These are phyloP conservation scores for Myotis vivesi DNA, from an alignment of 2,797 vertebrate genomes.

Conservation along the genomic window DNA sequence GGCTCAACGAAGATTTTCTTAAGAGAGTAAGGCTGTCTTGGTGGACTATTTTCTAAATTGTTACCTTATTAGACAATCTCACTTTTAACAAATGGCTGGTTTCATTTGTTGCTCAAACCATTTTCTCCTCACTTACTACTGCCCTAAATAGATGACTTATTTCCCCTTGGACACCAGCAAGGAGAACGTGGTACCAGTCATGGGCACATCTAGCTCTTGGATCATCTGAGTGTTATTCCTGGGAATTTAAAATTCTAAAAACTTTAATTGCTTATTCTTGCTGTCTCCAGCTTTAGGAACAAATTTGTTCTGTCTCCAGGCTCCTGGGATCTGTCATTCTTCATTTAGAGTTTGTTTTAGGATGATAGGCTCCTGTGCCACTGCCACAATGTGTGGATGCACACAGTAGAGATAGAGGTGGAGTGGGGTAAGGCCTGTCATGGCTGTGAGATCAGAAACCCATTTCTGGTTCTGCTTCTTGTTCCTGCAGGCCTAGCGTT, in stretches of 20 bases:
- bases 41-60: neutral
- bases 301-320: neutral
- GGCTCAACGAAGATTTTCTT: neutral
- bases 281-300: neutral
- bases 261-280: neutral
- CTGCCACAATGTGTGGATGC: neutral
- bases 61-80: neutral
- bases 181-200: neutral
- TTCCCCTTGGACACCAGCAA: neutral
- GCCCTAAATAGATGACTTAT: neutral
- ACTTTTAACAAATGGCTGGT: neutral
- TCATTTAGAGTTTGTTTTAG: constrained; percentile 18
- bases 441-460: neutral
- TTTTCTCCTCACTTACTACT: neutral
- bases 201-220: neutral
- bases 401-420: neutral
- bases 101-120: neutral
- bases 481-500: neutral
- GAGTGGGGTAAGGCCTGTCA: neutral
- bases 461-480: neutral
- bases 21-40: neutral
- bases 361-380: neutral
- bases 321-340: neutral
- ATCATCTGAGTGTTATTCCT: neutral
- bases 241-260: constrained; percentile 11